Evolutionary conservation across 2,797 vertebrate species (phyloP).

Genomic region (Steatocranus sp.): DNA sequence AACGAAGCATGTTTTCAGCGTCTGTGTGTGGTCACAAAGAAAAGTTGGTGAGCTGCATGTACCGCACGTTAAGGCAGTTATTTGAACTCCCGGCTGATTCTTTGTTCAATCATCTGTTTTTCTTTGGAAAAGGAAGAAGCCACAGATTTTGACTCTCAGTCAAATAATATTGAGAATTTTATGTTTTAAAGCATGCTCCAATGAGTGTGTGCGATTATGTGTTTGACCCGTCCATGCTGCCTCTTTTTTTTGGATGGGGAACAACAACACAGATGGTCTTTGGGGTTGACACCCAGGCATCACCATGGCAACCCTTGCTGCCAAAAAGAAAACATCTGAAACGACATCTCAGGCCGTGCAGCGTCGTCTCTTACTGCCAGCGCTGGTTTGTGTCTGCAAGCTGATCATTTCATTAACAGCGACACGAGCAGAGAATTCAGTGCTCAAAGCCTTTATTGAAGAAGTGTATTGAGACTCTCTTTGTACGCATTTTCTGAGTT

Average conservation of each 20-base stretch:
- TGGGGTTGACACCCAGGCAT: slow-evolving; percentile 46
- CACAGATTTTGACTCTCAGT: not conserved
- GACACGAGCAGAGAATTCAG: not conserved
- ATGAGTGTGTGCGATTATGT: not conserved
- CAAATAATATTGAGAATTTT: rapidly evolving
- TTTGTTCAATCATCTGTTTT: not conserved
- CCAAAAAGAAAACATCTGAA: slow-evolving; percentile 46
- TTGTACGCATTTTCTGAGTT: not conserved
- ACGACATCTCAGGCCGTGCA: not conserved
- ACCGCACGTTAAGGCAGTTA: not conserved
- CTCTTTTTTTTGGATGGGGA: slow-evolving; percentile 34
- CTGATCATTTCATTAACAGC: not conserved
- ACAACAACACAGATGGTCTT: slow-evolving; percentile 67
- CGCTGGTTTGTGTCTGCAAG: not conserved
- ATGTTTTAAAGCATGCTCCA: not conserved
- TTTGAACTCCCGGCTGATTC: not conserved
- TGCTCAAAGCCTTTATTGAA: not conserved
- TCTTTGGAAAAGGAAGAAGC: not conserved
- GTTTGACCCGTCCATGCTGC: slow-evolving; percentile 21
- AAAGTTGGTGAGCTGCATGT: not conserved
- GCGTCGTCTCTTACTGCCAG: not conserved
- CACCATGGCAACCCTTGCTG: slow-evolving; percentile 46
- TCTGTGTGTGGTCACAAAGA: not conserved
- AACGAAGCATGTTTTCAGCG: not conserved
- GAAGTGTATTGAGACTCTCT: not conserved